Evolutionary conservation across 2,888 invertebrate species (phyloP).

Genomic region (Drosophila neotestacea): DNA sequence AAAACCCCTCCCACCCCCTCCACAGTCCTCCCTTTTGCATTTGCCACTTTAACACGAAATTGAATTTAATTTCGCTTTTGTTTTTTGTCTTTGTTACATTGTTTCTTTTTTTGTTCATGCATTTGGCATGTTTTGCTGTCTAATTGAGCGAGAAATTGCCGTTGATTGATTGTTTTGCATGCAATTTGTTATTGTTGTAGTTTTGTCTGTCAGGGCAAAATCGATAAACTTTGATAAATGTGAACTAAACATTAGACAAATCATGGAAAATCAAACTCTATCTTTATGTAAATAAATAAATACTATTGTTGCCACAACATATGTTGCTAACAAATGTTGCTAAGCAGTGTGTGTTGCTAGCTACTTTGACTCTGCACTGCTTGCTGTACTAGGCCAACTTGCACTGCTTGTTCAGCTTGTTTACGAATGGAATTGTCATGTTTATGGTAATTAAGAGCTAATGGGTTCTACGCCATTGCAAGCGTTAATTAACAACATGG

Average conservation of each 20-base stretch:
- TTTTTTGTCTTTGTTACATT: slow-evolving; percentile 29
- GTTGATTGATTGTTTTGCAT: slow-evolving; percentile 84
- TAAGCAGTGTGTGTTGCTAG: slow-evolving; percentile 23
- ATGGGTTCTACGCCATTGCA: slow-evolving; percentile 80
- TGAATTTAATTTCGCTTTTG: slow-evolving; percentile 71
- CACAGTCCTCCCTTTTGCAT: slow-evolving; percentile 18
- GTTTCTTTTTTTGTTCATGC: slow-evolving; percentile 45
- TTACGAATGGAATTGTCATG: slow-evolving; percentile 71
- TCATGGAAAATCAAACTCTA: neutral
- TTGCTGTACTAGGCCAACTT: neutral
- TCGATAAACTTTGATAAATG: slow-evolving; percentile 12
- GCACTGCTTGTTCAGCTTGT: slow-evolving; percentile 54
- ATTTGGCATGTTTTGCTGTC: slow-evolving; percentile 80
- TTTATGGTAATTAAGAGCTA: slow-evolving; percentile 80
- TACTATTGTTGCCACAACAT: slow-evolving; percentile 8
- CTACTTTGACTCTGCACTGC: slow-evolving; percentile 14
- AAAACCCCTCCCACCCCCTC: neutral
- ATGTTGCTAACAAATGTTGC: slow-evolving; percentile 31
- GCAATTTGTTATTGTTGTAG: slow-evolving; percentile 62
- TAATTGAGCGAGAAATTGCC: slow-evolving; percentile 84
- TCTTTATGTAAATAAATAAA: neutral
- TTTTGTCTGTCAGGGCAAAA: slow-evolving; percentile 33
- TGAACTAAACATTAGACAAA: neutral
- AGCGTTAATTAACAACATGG: slow-evolving; percentile 72
- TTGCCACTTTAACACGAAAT: slow-evolving; percentile 79